Percentiles rank a stretch among this genome's conserved stretches.
phyloP scores from a whole-genome alignment of 2,888 invertebrate species.

The Mayetiola destructor region DNA sequence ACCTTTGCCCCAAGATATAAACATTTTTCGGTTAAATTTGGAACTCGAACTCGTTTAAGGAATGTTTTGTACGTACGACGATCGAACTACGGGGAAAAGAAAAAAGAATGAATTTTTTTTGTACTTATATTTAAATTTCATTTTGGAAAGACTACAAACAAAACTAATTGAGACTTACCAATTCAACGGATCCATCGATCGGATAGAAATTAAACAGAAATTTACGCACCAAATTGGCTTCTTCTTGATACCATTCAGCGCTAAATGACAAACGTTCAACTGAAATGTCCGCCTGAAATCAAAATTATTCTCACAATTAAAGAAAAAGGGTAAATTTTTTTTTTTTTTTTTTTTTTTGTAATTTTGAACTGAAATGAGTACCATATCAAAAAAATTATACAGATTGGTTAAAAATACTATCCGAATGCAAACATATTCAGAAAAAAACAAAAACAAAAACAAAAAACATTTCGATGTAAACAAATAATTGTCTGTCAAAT shows the following conservation, averaged over 20 bases:
- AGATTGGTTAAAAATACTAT: too few species aligned
- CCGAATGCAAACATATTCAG: too few species aligned
- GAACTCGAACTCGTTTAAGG: slow-evolving; percentile 51
- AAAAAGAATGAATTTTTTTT: too few species aligned
- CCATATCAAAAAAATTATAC: too few species aligned
- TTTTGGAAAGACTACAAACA: too few species aligned
- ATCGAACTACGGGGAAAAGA: slow-evolving; percentile 40
- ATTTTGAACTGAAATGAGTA: too few species aligned
- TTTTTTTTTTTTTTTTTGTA: not conserved
- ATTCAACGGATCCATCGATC: not conserved
- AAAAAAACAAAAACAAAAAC: too few species aligned
- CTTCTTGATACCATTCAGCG: not conserved
- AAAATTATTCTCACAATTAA: not conserved
- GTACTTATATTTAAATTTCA: too few species aligned
- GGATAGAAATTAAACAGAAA: not conserved
- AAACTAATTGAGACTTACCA: slow-evolving; percentile 17
- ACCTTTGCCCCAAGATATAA: slow-evolving; percentile 61
- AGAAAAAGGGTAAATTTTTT: not conserved
- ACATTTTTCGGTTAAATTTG: slow-evolving; percentile 47
- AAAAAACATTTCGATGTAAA: not conserved
- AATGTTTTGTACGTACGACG: slow-evolving; percentile 47
- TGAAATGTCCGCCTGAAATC: not conserved
- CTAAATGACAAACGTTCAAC: not conserved
- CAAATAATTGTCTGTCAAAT: too few species aligned
- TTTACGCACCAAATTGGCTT: not conserved